These are phyloP conservation scores for Cecropterus lyciades DNA, from an alignment of 1,140 invertebrate species.

Conservation along the genomic window DNA sequence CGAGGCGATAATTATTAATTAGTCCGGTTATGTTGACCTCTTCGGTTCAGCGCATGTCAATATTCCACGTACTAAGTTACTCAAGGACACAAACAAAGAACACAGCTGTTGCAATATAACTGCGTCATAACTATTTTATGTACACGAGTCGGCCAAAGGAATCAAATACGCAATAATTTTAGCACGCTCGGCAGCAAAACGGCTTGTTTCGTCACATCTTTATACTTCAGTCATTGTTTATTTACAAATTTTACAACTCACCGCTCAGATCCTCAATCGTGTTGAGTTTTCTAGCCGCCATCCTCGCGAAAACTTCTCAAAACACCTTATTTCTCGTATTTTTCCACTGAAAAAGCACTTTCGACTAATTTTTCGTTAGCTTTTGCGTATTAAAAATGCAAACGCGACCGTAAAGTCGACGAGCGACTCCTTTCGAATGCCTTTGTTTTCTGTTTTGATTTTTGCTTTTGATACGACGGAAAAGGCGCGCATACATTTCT, in stretches of 20 bases:
- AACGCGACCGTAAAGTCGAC: slow-evolving; percentile 35
- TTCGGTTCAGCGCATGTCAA: slow-evolving; percentile 42
- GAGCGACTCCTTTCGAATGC: slow-evolving; percentile 43
- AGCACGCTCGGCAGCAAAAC: slow-evolving; percentile 49
- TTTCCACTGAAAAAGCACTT: slow-evolving; percentile 37
- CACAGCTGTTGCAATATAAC: slow-evolving; percentile 57
- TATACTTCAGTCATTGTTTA: slow-evolving; percentile 58
- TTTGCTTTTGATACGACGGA: slow-evolving; percentile 59
- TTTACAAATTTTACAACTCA: slow-evolving; percentile 73
- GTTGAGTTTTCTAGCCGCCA: slow-evolving; percentile 74
- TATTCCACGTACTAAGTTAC: slow-evolving; percentile 42
- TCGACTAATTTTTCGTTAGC: slow-evolving; percentile 34
- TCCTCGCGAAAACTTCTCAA: slow-evolving; percentile 50
- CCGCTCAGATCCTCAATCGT: slow-evolving; percentile 78
- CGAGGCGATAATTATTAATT: slow-evolving; percentile 17
- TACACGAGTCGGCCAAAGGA: slow-evolving; percentile 12
- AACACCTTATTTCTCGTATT: slow-evolving; percentile 39
- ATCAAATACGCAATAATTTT: slow-evolving; percentile 33
- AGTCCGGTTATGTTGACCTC: slow-evolving; percentile 38
- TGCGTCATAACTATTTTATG: slow-evolving; percentile 44
- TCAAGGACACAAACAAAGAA: slow-evolving; percentile 54
- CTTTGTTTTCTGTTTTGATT: slow-evolving; percentile 79
- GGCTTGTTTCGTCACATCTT: slow-evolving; percentile 51
- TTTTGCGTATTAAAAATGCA: slow-evolving; percentile 28
- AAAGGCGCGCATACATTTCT: slow-evolving; percentile 44